Evolutionary conservation across 1,140 invertebrate species (phyloP), one percentile per base, ranked within the genome.

Genomic region (Lepidotrigona ventralis): DNA sequence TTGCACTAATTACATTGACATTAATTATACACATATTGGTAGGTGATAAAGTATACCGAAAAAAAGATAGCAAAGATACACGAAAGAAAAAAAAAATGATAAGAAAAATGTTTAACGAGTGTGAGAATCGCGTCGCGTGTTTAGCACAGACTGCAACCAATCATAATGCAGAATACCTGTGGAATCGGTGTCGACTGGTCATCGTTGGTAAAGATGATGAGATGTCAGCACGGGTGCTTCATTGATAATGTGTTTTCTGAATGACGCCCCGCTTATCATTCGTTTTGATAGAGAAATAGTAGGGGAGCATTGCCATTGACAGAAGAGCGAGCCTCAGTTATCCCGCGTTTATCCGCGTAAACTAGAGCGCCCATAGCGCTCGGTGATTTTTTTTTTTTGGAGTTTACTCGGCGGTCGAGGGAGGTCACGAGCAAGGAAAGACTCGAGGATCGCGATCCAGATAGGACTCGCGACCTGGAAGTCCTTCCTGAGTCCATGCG

Each of bases 271-370:
- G 87, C 88, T 92, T 92, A 93, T 93, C 89, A 90, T 92, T 91
- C 90, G 90, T 87, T 90, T 92, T 92, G 91, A 91, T 90, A 88
- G 85, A 88, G 86, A 84, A 83, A 89, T 86, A 92, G 91, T 88
- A 90, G 90, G 90, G 89, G 90, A 87, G 79, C 82, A 85, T 86
- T 88, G 88, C 86, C 89, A 85, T 86, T 91, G 89, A 92, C 88
- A 90, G 84, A 90, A 86, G 91, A 92, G 69, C 88, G 83, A 89
- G 85, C n/a, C 90, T 90, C 92, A 93, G 92, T 93, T 92, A 93
- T 92, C 91, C 90, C 91, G 92, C 90, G 91, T 91, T 92, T 92
- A 93, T 93, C 90, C 92, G 88, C 84, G 85, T 89, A 91, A 91
- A 89, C 79, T 90, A 85, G 88, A 91, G 88, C 89, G 91, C 86